Evolutionary conservation across 2,113 vertebrate genomes (phyloP).

Genomic region (Prinia subflava): DNA sequence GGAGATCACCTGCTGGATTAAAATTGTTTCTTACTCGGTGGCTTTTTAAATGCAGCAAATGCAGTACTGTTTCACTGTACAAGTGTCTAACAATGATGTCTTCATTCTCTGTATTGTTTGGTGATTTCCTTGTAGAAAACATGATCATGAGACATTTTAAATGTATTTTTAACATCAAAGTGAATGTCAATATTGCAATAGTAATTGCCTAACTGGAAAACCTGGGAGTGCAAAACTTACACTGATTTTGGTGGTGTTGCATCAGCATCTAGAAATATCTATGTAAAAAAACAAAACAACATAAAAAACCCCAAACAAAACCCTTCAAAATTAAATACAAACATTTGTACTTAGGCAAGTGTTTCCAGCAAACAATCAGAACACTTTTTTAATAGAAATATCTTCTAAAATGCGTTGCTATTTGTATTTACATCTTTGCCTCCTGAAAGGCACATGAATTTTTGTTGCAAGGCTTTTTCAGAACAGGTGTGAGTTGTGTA

Average conservation of each 20-base stretch:
- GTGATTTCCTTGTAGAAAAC: background rate
- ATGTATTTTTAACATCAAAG: background rate
- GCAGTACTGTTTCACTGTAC: background rate
- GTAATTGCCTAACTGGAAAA: background rate
- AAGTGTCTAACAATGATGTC: background rate
- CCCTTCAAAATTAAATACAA: background rate
- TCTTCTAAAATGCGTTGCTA: background rate
- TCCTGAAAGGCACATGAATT: background rate
- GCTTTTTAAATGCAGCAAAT: background rate
- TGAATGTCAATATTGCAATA: background rate
- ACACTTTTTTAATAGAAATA: background rate
- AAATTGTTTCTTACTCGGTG: background rate
- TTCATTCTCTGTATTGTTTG: background rate
- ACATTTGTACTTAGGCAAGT: background rate
- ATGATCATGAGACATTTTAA: background rate
- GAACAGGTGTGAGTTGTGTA: conserved; percentile 4
- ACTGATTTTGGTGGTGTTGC: background rate
- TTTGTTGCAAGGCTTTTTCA: conserved; percentile 28
- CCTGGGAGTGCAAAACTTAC: background rate
- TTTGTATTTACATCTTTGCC: background rate
- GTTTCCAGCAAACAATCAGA: background rate
- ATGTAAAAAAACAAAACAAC: background rate
- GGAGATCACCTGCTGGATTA: background rate
- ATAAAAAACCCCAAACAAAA: background rate
- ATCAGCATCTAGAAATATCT: background rate